Evolutionary conservation across 2,888 invertebrate species (phyloP), one percentile per base, ranked within the genome.

Genomic region (Philaethria dido): DNA sequence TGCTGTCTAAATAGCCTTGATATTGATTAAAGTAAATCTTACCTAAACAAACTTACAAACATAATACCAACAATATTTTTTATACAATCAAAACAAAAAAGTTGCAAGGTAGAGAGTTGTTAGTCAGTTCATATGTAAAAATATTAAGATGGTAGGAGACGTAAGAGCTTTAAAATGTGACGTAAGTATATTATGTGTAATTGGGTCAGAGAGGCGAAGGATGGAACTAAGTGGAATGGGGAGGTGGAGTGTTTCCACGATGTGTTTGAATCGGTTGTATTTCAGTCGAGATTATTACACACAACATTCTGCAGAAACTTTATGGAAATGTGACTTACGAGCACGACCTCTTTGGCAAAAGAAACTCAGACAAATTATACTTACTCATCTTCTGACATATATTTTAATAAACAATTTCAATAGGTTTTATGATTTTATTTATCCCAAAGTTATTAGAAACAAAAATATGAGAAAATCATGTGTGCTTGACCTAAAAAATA

Each of bases 151-250:
- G 18, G 59, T 65, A 62, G 29, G 29, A 52, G 66, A 62, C 66
- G 50, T 42, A 57, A 66, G 61, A 69, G 48, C 61, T 69, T 67
- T 54, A 69, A 72, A 69, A 71, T 62, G 61, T 63, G 64, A 66
- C 14, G 45, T 65, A 69, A 78, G 78, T 50, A 52, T 5, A 52
- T 78, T 76, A 74, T 69, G 73, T 79, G 81, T 87, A 89, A 90
- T 89, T 89, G 85, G 89, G 87, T 87, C 87, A 85, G 78, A 80
- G 84, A 84, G 84, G 84, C 82, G 83, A 87, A 86, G 83, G 82
- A 82, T 82, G 75, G 81, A 80, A 77, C 74, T 74, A 75, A 78
- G 81, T 79, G 80, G 80, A 76, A 81, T 75, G 80, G 78, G 79
- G 75, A 76, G 79, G 75, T 73, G 73, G 74, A 78, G 78, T 79